Conservation (phyloP, 2,797 vertebrate species). For the Leuciscus waleckii region DNA sequence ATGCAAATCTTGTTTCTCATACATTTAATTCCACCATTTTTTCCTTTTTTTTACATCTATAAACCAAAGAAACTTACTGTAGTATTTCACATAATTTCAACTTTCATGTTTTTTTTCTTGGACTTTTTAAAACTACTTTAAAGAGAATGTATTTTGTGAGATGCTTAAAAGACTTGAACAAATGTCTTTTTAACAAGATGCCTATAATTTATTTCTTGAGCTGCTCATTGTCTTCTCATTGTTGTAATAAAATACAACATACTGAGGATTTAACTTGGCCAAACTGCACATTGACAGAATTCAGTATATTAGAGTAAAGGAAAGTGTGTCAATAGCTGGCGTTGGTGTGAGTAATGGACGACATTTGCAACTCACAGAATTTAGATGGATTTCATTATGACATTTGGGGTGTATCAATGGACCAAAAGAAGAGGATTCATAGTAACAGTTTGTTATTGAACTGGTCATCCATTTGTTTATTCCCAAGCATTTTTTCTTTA, state of each 20-base stretch:
- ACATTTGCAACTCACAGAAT: conserved; percentile 45
- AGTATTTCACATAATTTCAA: not conserved
- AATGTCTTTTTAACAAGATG: conserved; percentile 71
- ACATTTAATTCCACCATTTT: not conserved
- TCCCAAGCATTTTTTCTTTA: conserved; percentile 66
- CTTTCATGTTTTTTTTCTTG: conserved; percentile 47
- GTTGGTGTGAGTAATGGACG: conserved; percentile 37
- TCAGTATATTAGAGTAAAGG: conserved; percentile 39
- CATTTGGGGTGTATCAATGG: conserved; percentile 56
- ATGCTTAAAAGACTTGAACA: conserved; percentile 80
- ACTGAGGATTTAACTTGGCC: conserved; percentile 60
- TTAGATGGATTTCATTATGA: conserved; percentile 39
- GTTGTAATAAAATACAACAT: conserved; percentile 62
- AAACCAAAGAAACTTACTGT: not conserved
- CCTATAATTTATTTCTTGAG: conserved; percentile 79
- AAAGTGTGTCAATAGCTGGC: conserved; percentile 22
- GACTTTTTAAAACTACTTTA: conserved; percentile 70
- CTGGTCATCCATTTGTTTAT: conserved; percentile 54
- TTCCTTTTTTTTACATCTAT: not conserved
- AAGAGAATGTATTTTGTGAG: conserved; percentile 84
- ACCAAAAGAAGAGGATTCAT: conserved; percentile 34
- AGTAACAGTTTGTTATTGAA: conserved; percentile 29
- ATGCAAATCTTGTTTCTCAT: conserved; percentile 48
- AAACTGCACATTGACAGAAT: conserved; percentile 57
- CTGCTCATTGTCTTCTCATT: conserved; percentile 72